Evolutionary conservation across 2,888 invertebrate species (phyloP).

Genomic region (Ectemnius continuus): DNA sequence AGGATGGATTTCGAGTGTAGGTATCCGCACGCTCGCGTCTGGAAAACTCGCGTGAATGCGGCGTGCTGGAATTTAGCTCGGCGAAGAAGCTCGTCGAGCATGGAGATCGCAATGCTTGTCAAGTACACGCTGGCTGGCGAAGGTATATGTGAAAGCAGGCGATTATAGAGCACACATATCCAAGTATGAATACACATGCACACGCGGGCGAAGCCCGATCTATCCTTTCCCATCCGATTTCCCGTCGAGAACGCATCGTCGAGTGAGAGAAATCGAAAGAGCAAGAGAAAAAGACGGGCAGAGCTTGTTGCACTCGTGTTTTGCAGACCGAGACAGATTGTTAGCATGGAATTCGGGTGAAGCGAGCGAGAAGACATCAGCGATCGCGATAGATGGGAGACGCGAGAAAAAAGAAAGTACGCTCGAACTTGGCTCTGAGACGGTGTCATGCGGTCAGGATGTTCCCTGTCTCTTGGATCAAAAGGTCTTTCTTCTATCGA

Average conservation of each 20-base stretch:
- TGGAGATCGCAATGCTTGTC: slow-evolving; percentile 2
- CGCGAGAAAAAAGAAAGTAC: slow-evolving; percentile 13
- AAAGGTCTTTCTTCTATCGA: slow-evolving; percentile 9
- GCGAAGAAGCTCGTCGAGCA: neutral
- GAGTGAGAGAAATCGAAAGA: neutral
- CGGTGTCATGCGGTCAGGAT: slow-evolving; percentile 14
- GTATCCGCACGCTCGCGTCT: slow-evolving; percentile 10
- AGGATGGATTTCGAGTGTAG: no score
- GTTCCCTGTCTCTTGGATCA: slow-evolving; percentile 10
- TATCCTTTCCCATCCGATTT: no score
- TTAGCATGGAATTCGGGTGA: neutral
- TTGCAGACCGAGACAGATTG: slow-evolving; percentile 3
- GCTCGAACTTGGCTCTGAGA: slow-evolving; percentile 24
- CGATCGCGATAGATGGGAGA: neutral
- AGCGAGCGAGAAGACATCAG: neutral
- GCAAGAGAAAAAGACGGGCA: neutral
- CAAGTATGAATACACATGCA: neutral
- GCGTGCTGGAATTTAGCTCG: neutral
- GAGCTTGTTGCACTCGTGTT: neutral
- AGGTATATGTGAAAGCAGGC: neutral
- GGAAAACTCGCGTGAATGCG: slow-evolving; percentile 9
- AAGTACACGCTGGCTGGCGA: neutral
- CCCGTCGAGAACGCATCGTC: no score
- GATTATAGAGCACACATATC: neutral
- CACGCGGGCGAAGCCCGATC: no score